Base-by-base conservation (phyloP, 92 coral and sea anemone genomes). In the Plumapathes pennacea region DNA sequence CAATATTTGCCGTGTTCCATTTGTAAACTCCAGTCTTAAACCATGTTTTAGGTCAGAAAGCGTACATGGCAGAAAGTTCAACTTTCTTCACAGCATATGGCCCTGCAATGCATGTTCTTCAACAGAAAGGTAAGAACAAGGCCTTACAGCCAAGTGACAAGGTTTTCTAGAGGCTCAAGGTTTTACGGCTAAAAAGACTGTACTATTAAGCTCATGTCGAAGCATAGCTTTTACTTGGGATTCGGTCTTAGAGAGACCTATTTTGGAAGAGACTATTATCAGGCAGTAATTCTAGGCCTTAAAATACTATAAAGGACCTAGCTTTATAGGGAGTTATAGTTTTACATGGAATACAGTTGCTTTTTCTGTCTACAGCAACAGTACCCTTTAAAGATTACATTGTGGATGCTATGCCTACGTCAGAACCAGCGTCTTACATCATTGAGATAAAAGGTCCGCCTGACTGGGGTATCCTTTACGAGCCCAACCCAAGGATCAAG, bases 21-120 rank as follows among this genome's bases (percentile, higher is more conserved):
- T n/a, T n/a, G n/a, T n/a, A n/a, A n/a, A n/a, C n/a, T n/a, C n/a
- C n/a, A n/a, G n/a, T n/a, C n/a, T n/a, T n/a, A n/a, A n/a, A n/a
- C 15, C 7, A 8, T 50, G 32, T 26, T 4, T 27, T 32, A 86
- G 95, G 81, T 32, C 33, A 25, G 24, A n/a, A 57, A 31, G 88
- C 90, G 13, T 71, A 54, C 49, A 76, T 89, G 94, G 88, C 78
- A 12, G 97, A 89, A 68, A 89, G 92, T 38, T 64, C 64, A 1
- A 75, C 94, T 3, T 89, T 80, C 47, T 89, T 64, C 56, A 38
- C 45, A 11, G 90, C 97, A 5, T 85, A 46, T 76, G 94, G 89
- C 41, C 97, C 88, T 26, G 47, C 89, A 19, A 55, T 89, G 79
- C 77, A 85, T 24, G 67, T 86, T 38, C 64, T 89, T 19, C 69